Evolutionary conservation across 2,888 invertebrate genomes (phyloP), one percentile per base, ranked within the genome.

Genomic region (Drosophila prostipennis): DNA sequence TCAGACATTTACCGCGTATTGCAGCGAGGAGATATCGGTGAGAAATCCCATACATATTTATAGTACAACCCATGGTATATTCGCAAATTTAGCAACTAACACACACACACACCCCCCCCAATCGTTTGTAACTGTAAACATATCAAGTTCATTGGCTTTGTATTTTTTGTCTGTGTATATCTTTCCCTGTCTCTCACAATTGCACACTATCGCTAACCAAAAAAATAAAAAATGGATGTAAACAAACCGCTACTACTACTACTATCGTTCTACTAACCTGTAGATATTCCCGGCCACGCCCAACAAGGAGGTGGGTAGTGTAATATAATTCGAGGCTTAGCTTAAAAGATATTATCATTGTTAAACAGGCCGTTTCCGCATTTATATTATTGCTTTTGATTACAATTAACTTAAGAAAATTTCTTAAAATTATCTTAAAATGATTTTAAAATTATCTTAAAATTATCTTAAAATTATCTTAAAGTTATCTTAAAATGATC

Each of bases 11-110:
- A 95, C 95, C 19, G 94, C 95, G 65, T 95, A 95, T 91, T 93
- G 95, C 79, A 94, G 94, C 87, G 95, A 96, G 91, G 95, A 96
- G 91, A 94, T 96, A 92, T 94, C 94, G 91, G 95, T 95, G 89
- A 94, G 94, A 93, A 39, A 3, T 10, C 10, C 4, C 11, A 11
- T 34, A 13, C 3, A 19, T 29, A 53, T 23, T 1, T 2, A 39
- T 29, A 29, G 29, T 45, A 19, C 13, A n/a, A 23, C 29, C 29
- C 11, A 11, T 34, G 10, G 11, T 46, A 29, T 14, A 6, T 10
- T 5, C 3, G 1, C 4, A 2, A 16, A 16, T 2, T 13, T 32
- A 32, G 46, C 32, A 45, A 39, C 43, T 34, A 46, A 52, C 34
- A 51, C 49, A 29, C 43, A 34, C 37, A 11, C 37, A 11, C 23